Percentiles rank a stretch among this genome's conserved stretches.
These are phyloP conservation scores for Halcyon malimbica DNA, from an alignment of 2,113 vertebrate species.

Conservation along the genomic window DNA sequence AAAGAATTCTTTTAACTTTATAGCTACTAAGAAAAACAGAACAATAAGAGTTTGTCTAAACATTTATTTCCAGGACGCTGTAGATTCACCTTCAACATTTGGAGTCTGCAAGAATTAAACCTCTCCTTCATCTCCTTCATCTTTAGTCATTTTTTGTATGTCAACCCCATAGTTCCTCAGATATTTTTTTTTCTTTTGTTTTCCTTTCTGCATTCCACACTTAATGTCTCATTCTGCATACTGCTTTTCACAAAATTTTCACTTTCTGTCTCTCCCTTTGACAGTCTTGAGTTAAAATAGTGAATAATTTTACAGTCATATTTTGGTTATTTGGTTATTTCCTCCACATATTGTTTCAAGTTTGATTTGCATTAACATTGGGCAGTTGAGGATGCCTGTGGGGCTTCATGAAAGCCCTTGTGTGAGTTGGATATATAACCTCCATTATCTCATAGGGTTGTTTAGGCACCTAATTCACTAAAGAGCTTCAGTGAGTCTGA, in stretches of 20 bases:
- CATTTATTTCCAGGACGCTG: background rate
- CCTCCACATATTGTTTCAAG: background rate
- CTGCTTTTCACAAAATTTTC: background rate
- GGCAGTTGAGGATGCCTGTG: background rate
- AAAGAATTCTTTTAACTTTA: background rate
- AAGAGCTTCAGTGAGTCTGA: background rate
- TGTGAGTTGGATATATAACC: background rate
- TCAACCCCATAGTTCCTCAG: background rate
- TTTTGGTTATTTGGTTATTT: accelerated
- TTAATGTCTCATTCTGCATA: background rate
- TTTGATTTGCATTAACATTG: background rate
- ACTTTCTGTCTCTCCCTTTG: background rate
- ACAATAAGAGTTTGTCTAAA: background rate
- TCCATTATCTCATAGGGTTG: background rate
- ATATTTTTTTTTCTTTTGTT: no score
- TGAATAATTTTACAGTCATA: background rate
- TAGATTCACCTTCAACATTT: background rate
- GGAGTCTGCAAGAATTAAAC: background rate
- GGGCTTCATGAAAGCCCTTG: background rate
- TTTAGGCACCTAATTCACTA: background rate
- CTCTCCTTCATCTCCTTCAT: background rate
- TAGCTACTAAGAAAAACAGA: background rate
- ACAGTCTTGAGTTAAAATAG: background rate
- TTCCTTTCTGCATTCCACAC: background rate
- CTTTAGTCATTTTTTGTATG: background rate